Base-by-base conservation (phyloP, 2,888 invertebrate species). In the Standfussiana lucernea region DNA sequence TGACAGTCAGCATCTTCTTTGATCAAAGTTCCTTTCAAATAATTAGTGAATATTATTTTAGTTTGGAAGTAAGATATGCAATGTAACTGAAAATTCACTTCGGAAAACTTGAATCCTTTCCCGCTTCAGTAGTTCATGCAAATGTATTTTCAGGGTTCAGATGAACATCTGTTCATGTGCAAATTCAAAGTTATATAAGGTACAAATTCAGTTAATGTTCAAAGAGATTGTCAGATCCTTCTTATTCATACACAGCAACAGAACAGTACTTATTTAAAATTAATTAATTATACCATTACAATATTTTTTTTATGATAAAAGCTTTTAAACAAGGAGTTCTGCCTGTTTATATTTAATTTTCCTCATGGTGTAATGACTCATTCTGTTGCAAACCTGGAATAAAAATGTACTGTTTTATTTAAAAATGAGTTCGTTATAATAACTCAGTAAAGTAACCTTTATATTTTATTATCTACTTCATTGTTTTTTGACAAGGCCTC, bases 291-390 rank as follows among this genome's bases (percentile, higher is more conserved):
- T 42, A 42, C 2, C n/a, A 35, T 53, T 11, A 74, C 24, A 32
- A 8, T 35, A 4, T 21, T 50, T 37, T 66, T 50, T 42, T 69
- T 47, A 6, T 24, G 61, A 32, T 32, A 8, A 71, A 13, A 70
- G 28, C 15, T 35, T 53, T 40, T 64, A 42, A 13, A 37, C n/a
- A 28, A 7, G 32, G 59, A 35, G 21, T 21, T 53, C 40, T 53
- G 5, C 18, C 32, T 47, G 40, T 53, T 69, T 47, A 37, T 56
- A 74, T 78, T 71, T 65, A 69, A 74, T 79, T 77, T 65, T 56
- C 28, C 72, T 79, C 75, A 75, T 87, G 87, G 90, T 89, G 84
- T 87, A 90, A 90, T 89, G 76, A 90, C 85, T 88, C 77, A 77
- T 86, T 45, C 53, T 42, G 53, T 47, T 61, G 28, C 53, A 45